Base-by-base conservation (phyloP, 2,113 vertebrate species). In the Promerops cafer region DNA sequence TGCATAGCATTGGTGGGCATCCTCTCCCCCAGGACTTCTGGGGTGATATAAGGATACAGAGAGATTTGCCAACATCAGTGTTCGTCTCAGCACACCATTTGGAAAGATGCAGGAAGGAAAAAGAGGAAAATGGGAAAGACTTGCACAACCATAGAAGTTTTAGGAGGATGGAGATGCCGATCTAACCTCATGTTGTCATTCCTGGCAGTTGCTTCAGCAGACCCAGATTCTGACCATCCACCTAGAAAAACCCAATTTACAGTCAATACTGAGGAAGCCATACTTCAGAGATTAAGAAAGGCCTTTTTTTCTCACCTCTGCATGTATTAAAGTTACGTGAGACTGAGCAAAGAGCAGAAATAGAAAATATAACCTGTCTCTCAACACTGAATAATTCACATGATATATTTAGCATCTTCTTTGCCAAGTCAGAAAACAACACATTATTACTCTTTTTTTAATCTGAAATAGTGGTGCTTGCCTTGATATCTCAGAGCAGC, bases 351-450 rank as follows among this genome's bases (percentile, higher is more conserved):
- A 80, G 63, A 91, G 54, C 52, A 84, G 83, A 93, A 94, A 90
- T 28, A 94, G 77, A 80, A 96, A 96, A 89, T 79, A 59, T 17
- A 86, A 59, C 8, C 0, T 94, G 65, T 85, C 66, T 83, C 71
- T 96, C 74, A 85, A 54, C 59, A 74, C 70, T 70, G 78, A 96
- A 94, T 94, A 95, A 87, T 95, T 95, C 6, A 2, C 60, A n/a
- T 96, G 89, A 94, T 94, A 95, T 97, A 95, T 96, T 89, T 83
- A 56, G 52, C 80, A 68, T 89, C 30, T 79, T n/a, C 47, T 80
- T 92, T 97, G 59, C 77, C 72, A 95, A 94, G 45, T 76, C 52
- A 95, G 54, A 69, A 91, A 96, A 89, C 74, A 95, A 56, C 76
- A 83, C 63, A 66, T 81, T 79, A 60, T 87, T 93, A 49, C 37